phyloP scores from a whole-genome alignment of 2,113 vertebrate genomes.

The Eptesicus fuscus region DNA sequence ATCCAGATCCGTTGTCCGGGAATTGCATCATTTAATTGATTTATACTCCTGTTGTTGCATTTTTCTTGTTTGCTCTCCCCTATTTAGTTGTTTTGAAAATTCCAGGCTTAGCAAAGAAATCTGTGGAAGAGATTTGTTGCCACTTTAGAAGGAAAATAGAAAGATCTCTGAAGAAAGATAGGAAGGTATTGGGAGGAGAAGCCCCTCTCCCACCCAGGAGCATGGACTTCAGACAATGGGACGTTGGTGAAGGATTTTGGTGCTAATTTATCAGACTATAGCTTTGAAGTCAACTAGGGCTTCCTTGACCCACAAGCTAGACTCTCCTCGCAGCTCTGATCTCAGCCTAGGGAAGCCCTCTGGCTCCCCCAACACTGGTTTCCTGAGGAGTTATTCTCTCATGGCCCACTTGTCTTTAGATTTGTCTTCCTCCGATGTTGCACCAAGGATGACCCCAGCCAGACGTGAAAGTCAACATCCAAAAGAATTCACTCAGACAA shows the following conservation, averaged over 20 bases:
- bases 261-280: neutral
- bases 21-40: neutral
- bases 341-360: neutral
- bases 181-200: neutral
- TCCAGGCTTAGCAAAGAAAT: neutral
- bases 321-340: neutral
- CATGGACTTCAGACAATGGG: neutral
- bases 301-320: neutral
- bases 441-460: neutral
- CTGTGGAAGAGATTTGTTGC: neutral
- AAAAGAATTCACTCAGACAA: constrained; percentile 10
- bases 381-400: neutral
- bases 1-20: neutral
- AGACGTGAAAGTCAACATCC: neutral
- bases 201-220: neutral
- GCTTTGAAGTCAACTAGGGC: neutral
- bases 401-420: neutral
- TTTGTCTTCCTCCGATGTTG: constrained; percentile 1
- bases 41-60: neutral
- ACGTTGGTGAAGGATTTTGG: neutral
- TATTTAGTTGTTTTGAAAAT: constrained; percentile 21
- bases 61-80: neutral
- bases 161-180: neutral
- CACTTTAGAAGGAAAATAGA: neutral
- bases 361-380: neutral